Base-by-base conservation (phyloP, 2,113 vertebrate genomes). In the Nothobranchius kuhntae region DNA sequence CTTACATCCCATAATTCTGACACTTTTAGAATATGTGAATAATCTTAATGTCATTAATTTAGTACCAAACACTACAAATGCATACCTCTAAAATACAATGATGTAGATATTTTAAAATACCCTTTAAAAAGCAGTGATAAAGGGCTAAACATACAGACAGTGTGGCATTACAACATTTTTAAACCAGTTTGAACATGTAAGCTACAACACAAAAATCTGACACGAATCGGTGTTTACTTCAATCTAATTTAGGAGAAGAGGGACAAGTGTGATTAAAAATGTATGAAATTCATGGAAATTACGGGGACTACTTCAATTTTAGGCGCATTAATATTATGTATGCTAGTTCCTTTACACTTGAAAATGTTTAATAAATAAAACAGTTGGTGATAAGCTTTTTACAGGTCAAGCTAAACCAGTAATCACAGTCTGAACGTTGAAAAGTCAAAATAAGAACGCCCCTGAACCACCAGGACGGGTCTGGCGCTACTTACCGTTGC, bases 401-500 rank as follows among this genome's bases (percentile, higher is more conserved):
- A 8, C 14, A 40, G 8, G 24, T 61, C 3, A 56, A n/a, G 36
- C 11, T 53, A 26, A 59, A 35, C 38, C 9, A 8, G 7, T 40
- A 40, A 40, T 40, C 6, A 40, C 1, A 10, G 35, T 1, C 17
- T 24, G 51, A 45, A 59, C 2, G 42, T 38, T 61, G 48, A n/a
- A 44, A 15, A 21, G 1, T 2, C 15, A 38, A 13, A 12, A 0
- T 0, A 2, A 47, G 45, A 24, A 42, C 3, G 6, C 42, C 3
- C 53, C 0, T 26, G 3, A 63, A 60, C 4, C 7, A 15, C 14
- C 14, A 6, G 15, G 1, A 13, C 17, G 53, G 42, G 42, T 64
- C 4, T 14, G 53, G 55, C 14, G 42, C 5, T 26, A 78, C 83
- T 84, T 67, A 91, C 89, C 85, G 72, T 15, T n/a, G 9, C 53